Conservation (phyloP, 2,797 vertebrate genomes). For the Chelidonichthys spinosus region DNA sequence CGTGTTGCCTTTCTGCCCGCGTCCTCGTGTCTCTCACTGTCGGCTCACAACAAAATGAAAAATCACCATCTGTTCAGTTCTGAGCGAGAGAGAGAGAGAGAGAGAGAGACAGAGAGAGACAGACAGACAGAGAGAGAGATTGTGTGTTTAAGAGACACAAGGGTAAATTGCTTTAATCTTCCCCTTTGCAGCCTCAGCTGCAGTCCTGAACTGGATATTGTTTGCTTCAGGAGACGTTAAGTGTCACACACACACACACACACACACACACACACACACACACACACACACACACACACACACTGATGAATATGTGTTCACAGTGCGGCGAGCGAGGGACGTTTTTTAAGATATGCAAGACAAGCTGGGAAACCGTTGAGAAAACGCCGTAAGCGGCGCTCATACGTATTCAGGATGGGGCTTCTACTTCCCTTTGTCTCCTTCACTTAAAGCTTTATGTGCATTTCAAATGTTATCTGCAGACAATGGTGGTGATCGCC, state of each 20-base stretch:
- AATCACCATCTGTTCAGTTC: conserved; percentile 15
- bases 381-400: background rate
- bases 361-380: background rate
- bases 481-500: too few species aligned
- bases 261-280: background rate
- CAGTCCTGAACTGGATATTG: background rate
- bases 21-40: background rate
- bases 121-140: too few species aligned
- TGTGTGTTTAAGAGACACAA: conserved; percentile 6
- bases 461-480: background rate
- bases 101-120: too few species aligned
- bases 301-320: conserved; percentile 13
- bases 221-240: conserved; percentile 16
- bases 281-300: background rate
- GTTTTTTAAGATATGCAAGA: background rate
- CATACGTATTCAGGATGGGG: background rate
- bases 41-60: background rate
- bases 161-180: conserved; percentile 42
- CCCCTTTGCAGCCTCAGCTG: conserved; percentile 28
- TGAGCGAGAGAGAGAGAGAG: too few species aligned
- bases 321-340: background rate
- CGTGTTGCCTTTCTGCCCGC: background rate
- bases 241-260: background rate
- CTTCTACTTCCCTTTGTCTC: background rate
- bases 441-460: background rate